Conservation (phyloP, 2,888 invertebrate genomes). For the Urechis unicinctus region DNA sequence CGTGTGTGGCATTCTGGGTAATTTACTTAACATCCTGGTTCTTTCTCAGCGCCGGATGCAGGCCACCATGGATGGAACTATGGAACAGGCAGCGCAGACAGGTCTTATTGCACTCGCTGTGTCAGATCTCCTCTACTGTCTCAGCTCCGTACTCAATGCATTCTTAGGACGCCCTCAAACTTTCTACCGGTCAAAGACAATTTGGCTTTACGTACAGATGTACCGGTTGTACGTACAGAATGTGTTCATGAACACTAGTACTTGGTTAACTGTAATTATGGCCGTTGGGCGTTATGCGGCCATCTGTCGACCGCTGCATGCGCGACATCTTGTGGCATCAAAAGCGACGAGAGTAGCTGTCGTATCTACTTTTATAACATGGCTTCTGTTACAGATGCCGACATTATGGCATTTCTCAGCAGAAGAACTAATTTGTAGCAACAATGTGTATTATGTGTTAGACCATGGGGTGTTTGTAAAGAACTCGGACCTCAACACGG, state of each 20-base stretch:
- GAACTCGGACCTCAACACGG: conserved; percentile 6
- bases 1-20: conserved; percentile 39
- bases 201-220: conserved; percentile 20
- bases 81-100: conserved; percentile 44
- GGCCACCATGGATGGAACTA: conserved; percentile 35
- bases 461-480: conserved; percentile 13
- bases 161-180: conserved; percentile 20
- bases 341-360: conserved; percentile 36
- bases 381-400: conserved; percentile 12
- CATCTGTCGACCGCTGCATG: conserved; percentile 45
- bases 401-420: conserved; percentile 10
- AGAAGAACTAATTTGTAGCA: not conserved
- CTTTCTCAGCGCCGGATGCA: conserved; percentile 37
- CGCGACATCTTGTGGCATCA: conserved; percentile 38
- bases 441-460: conserved; percentile 4
- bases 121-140: conserved; percentile 44
- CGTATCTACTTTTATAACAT: conserved; percentile 16
- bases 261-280: conserved; percentile 46
- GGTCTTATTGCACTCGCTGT: conserved; percentile 43
- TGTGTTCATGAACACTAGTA: conserved; percentile 42
- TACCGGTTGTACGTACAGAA: conserved; percentile 35
- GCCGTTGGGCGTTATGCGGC: conserved; percentile 46
- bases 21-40: conserved; percentile 38
- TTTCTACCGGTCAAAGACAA: not conserved
- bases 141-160: conserved; percentile 36